These are phyloP conservation scores for Panthera leo DNA, from an alignment of 2,113 vertebrate species.

Conservation along the genomic window DNA sequence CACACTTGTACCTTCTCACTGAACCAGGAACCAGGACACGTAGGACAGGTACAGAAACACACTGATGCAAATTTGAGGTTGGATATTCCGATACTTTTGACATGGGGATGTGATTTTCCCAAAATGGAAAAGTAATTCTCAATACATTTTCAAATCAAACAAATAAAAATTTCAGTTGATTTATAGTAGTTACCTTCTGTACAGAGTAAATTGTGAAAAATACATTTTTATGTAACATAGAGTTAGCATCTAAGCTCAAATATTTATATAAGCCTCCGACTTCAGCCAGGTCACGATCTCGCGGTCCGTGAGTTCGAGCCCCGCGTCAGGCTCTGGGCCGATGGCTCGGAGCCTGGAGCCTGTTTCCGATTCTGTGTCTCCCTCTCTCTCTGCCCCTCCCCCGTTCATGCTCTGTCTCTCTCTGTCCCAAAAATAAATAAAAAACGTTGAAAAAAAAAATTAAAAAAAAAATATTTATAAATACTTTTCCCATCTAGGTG, in stretches of 20 bases:
- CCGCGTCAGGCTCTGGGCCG: too few relatives aligned
- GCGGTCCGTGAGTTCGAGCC: too few relatives aligned
- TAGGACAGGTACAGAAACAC: not conserved
- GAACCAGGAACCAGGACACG: not conserved
- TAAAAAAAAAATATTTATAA: not conserved
- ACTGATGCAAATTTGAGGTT: not conserved
- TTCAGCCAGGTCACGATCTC: too few relatives aligned
- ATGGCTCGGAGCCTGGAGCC: too few relatives aligned
- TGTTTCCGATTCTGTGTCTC: too few relatives aligned
- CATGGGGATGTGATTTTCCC: not conserved
- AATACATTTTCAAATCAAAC: not conserved
- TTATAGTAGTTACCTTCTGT: not conserved
- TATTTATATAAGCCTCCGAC: too few relatives aligned
- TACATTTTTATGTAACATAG: not conserved
- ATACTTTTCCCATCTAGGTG: not conserved
- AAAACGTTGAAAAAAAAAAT: too few relatives aligned
- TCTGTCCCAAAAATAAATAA: too few relatives aligned
- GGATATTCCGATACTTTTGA: not conserved
- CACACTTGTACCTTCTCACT: not conserved
- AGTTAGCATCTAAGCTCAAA: not conserved
- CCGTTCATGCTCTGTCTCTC: too few relatives aligned
- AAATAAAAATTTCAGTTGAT: not conserved
- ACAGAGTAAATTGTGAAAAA: not conserved
- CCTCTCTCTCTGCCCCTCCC: too few relatives aligned
- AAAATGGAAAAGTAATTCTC: not conserved